Evolutionary conservation across 2,888 invertebrate genomes (phyloP), one percentile per base, ranked within the genome.

Genomic region (Glyphotaelius pellucidus): DNA sequence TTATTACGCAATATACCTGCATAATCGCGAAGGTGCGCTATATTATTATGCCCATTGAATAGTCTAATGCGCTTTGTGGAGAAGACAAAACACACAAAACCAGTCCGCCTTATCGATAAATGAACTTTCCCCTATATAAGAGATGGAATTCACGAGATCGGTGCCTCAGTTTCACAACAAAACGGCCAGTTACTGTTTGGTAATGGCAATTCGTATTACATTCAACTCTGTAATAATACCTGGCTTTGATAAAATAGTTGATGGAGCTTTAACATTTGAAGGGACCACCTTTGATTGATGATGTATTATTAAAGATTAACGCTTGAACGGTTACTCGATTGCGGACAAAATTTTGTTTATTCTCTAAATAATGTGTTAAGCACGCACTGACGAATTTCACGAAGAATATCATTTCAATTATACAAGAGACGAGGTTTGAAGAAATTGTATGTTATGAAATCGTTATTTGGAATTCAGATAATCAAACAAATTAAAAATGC

Each of bases 51-150:
- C 25, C 67, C 15, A 89, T 89, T 80, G n/a, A 32, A 80, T 83
- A 35, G 32, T 67, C 67, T 83, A 83, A 83, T 83, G 83, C 83
- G 83, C 35, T 83, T 83, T 31, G 35, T 83, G n/a, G 35, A 35
- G 31, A 83, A 83, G 25, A 83, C 35, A n/a, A 67, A 67, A 67
- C 14, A 67, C 25, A 85, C 85, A 19, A 30, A 85, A 86, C 86
- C 86, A 86, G 47, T 86, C 86, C 86, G 42, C n/a, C 86, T 85
- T 85, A 85, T 89, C 80, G 42, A 84, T 47, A 90, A 90, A 80
- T 92, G 92, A 92, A 92, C 92, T 92, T 92, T 92, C 92, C 84
- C 90, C 81, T 87, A 89, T 84, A 89, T 89, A 89, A 90, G 90
- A 86, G 90, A 83, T 90, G 90, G 92, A 92, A 87, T 92, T 90